Evolutionary conservation across 2,888 invertebrate species (phyloP).

Genomic region (Drosophila affinis): DNA sequence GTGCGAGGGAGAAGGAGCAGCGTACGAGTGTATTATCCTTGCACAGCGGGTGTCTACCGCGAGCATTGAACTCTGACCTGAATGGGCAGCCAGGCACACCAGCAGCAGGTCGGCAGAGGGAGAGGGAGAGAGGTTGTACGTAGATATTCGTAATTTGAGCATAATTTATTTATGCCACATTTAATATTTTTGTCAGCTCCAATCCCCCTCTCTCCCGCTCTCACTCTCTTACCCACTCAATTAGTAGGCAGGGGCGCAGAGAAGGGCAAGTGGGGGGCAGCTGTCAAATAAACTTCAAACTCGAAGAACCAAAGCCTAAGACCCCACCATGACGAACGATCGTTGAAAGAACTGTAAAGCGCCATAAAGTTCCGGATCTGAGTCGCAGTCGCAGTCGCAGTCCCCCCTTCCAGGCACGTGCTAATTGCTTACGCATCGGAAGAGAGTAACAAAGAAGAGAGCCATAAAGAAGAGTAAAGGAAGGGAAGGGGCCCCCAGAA

Average conservation of each 20-base stretch:
- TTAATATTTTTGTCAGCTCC: constrained; percentile 17
- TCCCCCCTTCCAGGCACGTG: constrained; percentile 65
- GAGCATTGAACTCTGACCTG: constrained; percentile 73
- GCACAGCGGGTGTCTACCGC: constrained; percentile 37
- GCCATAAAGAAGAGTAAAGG: constrained; percentile 7
- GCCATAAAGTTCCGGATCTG: constrained; percentile 69
- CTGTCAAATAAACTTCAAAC: constrained; percentile 19
- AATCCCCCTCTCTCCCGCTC: not conserved
- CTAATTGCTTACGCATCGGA: constrained; percentile 74
- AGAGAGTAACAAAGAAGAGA: constrained; percentile 4
- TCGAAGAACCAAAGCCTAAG: constrained; percentile 9
- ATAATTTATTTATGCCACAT: constrained; percentile 69
- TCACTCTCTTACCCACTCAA: constrained; percentile 4
- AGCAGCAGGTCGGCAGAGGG: constrained; percentile 21
- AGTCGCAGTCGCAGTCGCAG: constrained; percentile 8
- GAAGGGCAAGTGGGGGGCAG: not conserved
- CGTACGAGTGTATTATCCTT: constrained; percentile 66
- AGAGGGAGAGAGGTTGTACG: not conserved
- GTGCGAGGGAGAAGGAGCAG: not conserved
- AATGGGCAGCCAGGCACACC: constrained; percentile 50
- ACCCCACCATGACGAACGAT: constrained; percentile 57
- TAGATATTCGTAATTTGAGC: constrained; percentile 52
- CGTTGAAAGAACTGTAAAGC: constrained; percentile 64
- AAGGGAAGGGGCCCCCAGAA: not conserved
- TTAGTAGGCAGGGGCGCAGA: not conserved